These are phyloP conservation scores for Notospermus geniculatus DNA, from an alignment of 1,140 invertebrate species.

Conservation along the genomic window DNA sequence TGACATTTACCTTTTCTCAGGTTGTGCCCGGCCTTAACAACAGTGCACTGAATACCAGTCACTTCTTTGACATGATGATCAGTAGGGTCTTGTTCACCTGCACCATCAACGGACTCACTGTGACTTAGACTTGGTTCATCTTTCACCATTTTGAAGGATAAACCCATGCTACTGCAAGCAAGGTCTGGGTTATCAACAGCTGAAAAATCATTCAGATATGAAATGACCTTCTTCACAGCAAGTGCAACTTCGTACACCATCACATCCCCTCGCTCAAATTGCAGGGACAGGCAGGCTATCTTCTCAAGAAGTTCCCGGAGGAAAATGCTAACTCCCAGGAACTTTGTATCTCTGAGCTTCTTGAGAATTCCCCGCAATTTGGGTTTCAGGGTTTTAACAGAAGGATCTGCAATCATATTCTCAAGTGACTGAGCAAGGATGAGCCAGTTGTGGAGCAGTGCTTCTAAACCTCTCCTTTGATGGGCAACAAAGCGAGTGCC, in stretches of 20 bases:
- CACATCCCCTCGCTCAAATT: neutral
- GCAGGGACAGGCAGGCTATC: neutral
- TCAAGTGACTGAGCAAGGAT: neutral
- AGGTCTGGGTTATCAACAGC: neutral
- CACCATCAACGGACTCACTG: neutral
- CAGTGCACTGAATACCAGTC: too few relatives aligned
- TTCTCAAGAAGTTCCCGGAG: neutral
- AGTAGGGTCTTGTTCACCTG: too few relatives aligned
- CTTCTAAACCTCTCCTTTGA: neutral
- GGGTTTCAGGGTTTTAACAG: neutral
- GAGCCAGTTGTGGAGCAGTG: slow-evolving; percentile 2
- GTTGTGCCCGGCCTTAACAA: neutral
- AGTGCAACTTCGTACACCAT: neutral
- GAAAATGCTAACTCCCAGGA: neutral
- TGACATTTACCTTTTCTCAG: neutral
- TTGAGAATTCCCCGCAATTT: neutral
- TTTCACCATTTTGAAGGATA: neutral
- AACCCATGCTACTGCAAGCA: neutral
- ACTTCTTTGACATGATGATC: too few relatives aligned
- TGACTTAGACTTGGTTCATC: neutral
- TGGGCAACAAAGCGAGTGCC: slow-evolving; percentile 4
- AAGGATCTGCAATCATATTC: neutral
- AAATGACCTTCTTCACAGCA: neutral
- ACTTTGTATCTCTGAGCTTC: neutral
- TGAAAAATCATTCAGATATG: neutral